Evolutionary conservation across 53 echinoderm and acorn worm species (phyloP).

Genomic region (Temnopleurus reevesii): DNA sequence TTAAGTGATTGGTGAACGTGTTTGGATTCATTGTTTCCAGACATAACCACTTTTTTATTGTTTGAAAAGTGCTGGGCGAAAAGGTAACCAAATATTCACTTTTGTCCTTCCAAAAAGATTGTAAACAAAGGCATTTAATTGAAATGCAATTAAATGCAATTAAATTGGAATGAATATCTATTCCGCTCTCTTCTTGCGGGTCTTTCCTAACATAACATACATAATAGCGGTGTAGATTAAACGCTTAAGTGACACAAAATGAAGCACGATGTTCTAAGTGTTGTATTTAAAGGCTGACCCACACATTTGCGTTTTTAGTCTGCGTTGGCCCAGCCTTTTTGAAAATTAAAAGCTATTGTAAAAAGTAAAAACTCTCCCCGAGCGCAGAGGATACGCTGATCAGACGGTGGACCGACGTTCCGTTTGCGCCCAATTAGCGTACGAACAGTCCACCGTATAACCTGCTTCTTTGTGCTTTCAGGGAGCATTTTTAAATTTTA

Average conservation of each 20-base stretch:
- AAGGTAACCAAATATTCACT: neutral
- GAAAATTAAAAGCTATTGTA: too few relatives aligned
- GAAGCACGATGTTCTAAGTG: neutral
- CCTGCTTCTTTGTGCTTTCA: too few relatives aligned
- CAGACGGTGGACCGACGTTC: too few relatives aligned
- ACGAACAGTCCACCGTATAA: too few relatives aligned
- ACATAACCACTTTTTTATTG: neutral
- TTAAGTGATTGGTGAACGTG: neutral
- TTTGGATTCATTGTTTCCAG: neutral
- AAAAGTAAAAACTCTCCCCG: too few relatives aligned
- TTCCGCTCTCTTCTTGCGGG: neutral
- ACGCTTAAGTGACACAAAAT: neutral
- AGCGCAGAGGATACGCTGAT: too few relatives aligned
- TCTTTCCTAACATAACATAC: neutral
- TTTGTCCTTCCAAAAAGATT: neutral
- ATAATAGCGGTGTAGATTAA: neutral
- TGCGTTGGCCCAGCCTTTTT: too few relatives aligned
- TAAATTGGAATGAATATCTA: conserved; percentile 18
- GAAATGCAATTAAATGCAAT: conserved; percentile 9
- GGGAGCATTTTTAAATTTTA: too few relatives aligned
- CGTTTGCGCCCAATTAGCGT: too few relatives aligned
- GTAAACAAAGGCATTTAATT: neutral
- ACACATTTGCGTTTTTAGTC: too few relatives aligned
- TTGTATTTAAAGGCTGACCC: neutral
- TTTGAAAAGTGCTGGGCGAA: neutral